phyloP scores from a whole-genome alignment of 2,888 invertebrate genomes.

The Pollenia amentaria region DNA sequence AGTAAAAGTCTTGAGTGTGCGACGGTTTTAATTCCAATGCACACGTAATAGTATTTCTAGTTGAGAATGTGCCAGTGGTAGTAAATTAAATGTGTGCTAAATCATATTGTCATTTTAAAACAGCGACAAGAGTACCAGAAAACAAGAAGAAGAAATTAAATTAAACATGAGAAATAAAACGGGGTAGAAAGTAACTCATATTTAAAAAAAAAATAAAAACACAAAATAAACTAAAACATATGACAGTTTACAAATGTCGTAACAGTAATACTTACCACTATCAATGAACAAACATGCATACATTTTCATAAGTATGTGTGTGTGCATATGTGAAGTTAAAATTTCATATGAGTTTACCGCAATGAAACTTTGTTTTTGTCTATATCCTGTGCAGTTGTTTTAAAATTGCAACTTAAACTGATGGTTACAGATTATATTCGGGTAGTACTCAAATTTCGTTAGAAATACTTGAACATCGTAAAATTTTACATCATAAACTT shows the following conservation, averaged over 20 bases:
- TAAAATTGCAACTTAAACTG: not conserved
- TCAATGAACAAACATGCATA: not conserved
- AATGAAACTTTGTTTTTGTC: conserved; percentile 30
- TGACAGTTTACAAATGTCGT: conserved; percentile 45
- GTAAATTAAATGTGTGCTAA: conserved; percentile 7
- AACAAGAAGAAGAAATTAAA: conserved; percentile 1
- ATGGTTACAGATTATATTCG: not conserved
- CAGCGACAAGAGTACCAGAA: not conserved
- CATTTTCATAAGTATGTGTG: not conserved
- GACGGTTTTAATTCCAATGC: too few relatives aligned
- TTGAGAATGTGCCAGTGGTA: too few relatives aligned
- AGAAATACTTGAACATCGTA: too few relatives aligned
- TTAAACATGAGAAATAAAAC: conserved; percentile 6
- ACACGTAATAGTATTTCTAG: too few relatives aligned
- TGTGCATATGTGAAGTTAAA: not conserved
- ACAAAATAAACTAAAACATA: conserved; percentile 26
- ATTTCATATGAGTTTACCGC: conserved; percentile 20
- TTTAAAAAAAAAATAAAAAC: not conserved
- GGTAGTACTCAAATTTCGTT: not conserved
- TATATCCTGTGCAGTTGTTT: not conserved
- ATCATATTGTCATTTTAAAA: conserved; percentile 28
- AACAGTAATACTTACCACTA: conserved; percentile 8
- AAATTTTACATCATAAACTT: too few relatives aligned
- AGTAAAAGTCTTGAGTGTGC: not conserved
- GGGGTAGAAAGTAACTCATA: not conserved